Conservation (phyloP, 2,888 invertebrate genomes). For the Pasiphila rectangulata region DNA sequence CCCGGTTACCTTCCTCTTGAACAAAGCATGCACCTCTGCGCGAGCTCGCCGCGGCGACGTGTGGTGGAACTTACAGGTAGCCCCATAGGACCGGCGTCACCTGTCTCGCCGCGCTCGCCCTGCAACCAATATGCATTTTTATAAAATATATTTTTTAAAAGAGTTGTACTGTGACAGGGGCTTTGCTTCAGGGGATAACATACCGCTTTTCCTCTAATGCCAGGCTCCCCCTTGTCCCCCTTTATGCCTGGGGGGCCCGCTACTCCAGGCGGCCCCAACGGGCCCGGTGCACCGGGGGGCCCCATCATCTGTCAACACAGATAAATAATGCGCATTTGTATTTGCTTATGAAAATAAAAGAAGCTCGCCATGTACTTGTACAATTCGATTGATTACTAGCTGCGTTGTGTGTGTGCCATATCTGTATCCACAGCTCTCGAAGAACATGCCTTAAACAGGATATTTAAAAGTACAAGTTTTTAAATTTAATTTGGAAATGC, state of each 20-base stretch:
- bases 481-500: too few species aligned
- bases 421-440: too few species aligned
- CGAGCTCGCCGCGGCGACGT: not conserved
- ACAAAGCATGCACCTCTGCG: not conserved
- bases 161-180: too few species aligned
- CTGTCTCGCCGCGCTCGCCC: constrained; percentile 91
- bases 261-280: constrained; percentile 85
- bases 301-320: constrained; percentile 75
- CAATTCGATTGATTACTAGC: too few species aligned
- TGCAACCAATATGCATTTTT: constrained; percentile 50
- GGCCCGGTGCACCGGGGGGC: constrained; percentile 89
- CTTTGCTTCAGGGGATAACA: not conserved
- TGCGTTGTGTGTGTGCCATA: too few species aligned
- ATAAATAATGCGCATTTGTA: too few species aligned
- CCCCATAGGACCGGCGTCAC: constrained; percentile 96
- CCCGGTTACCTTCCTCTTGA: not conserved
- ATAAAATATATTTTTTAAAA: not conserved
- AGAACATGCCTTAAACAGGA: too few species aligned
- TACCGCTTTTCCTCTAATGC: constrained; percentile 90
- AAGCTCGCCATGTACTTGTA: too few species aligned
- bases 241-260: constrained; percentile 92
- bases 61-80: constrained; percentile 88
- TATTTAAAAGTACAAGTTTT: too few species aligned
- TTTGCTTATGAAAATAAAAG: too few species aligned
- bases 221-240: constrained; percentile 91